These are phyloP conservation scores for Neolamprologus ventralis DNA, from an alignment of 2,113 vertebrate species.

Conservation along the genomic window DNA sequence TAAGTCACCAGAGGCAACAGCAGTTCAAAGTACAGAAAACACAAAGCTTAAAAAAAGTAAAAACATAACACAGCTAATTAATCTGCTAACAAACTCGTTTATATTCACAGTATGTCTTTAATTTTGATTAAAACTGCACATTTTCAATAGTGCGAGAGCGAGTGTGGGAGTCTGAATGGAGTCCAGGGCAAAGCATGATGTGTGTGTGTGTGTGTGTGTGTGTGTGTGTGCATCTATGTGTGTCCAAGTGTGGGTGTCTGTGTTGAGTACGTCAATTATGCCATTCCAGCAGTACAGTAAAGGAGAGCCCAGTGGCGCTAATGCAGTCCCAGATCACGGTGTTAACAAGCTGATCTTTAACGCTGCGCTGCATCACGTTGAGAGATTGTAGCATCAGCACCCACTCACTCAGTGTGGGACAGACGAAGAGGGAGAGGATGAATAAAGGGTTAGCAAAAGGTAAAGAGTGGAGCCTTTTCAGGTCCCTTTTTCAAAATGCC, in stretches of 20 bases:
- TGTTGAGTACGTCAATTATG: conserved; percentile 56
- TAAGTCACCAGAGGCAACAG: not conserved
- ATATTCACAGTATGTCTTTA: conserved; percentile 40
- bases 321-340: conserved; percentile 63
- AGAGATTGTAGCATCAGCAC: conserved; percentile 46
- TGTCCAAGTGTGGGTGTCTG: conserved; percentile 29
- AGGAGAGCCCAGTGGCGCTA: conserved; percentile 52
- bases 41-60: not conserved
- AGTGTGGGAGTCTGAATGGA: conserved; percentile 11
- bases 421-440: conserved; percentile 14
- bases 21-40: not conserved
- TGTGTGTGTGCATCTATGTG: not conserved
- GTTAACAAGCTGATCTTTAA: conserved; percentile 67
- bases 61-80: conserved; percentile 23
- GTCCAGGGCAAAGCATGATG: not conserved
- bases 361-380: conserved; percentile 45
- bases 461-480: not conserved
- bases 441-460: not conserved
- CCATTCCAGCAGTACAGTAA: conserved; percentile 43
- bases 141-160: conserved; percentile 13
- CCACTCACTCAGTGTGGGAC: conserved; percentile 48
- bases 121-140: conserved; percentile 39
- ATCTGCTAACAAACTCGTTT: conserved; percentile 15
- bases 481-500: not conserved
- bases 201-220: not conserved